Percentiles rank a stretch among this genome's conserved stretches.
Evolutionary conservation across 2,797 vertebrate species (phyloP).

Genomic region (Sebastiscus albofasciatus): DNA sequence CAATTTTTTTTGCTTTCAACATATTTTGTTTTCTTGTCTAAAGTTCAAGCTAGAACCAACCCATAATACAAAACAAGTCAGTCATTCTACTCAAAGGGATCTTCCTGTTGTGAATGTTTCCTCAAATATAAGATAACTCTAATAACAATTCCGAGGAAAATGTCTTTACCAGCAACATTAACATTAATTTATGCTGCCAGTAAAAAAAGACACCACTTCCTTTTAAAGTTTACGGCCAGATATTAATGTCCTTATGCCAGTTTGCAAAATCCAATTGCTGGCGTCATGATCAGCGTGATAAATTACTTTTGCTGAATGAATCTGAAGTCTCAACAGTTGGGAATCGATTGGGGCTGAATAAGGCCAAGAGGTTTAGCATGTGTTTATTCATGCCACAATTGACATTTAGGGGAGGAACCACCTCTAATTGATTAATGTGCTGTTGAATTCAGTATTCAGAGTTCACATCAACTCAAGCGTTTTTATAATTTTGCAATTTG

Average conservation of each 20-base stretch:
- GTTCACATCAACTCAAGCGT: neutral
- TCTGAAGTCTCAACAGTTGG: conserved; percentile 8
- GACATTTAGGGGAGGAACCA: neutral
- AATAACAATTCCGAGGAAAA: neutral
- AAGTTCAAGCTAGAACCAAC: neutral
- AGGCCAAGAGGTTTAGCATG: conserved; percentile 3
- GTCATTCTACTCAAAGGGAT: neutral
- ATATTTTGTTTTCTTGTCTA: neutral
- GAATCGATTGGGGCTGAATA: conserved; percentile 14
- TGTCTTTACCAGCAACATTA: neutral
- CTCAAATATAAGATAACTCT: neutral
- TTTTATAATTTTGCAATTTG: neutral
- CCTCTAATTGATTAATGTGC: conserved; percentile 19
- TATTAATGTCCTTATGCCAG: conserved; percentile 7
- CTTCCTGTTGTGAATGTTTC: neutral
- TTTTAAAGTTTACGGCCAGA: neutral
- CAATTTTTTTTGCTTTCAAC: neutral
- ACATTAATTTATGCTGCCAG: neutral
- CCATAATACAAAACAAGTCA: neutral
- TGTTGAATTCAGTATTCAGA: neutral
- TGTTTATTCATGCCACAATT: conserved; percentile 12
- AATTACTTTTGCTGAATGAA: conserved; percentile 19
- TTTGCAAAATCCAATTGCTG: conserved; percentile 20
- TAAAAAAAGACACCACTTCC: neutral
- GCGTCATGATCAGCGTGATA: conserved; percentile 6